Evolutionary conservation across 2,113 vertebrate species (phyloP).

Genomic region (Hypomesus transpacificus): DNA sequence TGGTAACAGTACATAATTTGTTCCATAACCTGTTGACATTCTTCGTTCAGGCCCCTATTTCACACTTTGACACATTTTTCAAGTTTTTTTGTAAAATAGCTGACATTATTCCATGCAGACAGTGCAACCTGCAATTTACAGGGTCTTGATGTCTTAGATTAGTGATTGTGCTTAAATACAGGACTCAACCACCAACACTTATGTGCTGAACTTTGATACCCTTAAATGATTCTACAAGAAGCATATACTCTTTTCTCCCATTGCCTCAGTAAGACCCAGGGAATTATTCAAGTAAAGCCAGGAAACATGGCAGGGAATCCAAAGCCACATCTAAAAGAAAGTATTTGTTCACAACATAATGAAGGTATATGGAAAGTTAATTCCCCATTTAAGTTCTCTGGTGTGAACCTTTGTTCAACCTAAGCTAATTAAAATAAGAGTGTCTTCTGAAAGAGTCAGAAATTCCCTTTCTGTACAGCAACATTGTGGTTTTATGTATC

Average conservation of each 20-base stretch:
- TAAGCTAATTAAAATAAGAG: no score
- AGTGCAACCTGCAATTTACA: conserved; percentile 54
- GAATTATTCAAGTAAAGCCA: conserved; percentile 17
- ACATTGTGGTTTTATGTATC: no score
- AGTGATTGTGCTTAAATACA: conserved; percentile 71
- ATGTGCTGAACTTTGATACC: conserved; percentile 55
- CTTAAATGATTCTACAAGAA: conserved; percentile 53
- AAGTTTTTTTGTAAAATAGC: conserved; percentile 39
- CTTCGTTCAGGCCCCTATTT: background rate
- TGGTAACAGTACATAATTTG: no score
- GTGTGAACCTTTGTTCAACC: background rate
- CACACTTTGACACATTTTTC: conserved; percentile 13
- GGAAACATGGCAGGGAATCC: conserved; percentile 9
- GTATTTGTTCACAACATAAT: conserved; percentile 7
- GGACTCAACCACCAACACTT: conserved; percentile 60
- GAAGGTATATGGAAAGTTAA: background rate
- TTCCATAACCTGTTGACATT: no score
- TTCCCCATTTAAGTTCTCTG: background rate
- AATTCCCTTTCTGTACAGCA: no score
- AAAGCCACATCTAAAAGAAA: conserved; percentile 9
- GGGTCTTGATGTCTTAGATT: conserved; percentile 56
- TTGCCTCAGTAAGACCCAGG: background rate
- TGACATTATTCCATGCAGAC: conserved; percentile 48
- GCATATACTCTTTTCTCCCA: conserved; percentile 21
- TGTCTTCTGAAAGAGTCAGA: no score